Evolutionary conservation across 2,797 vertebrate genomes (phyloP), one percentile per base, ranked within the genome.

Genomic region (Sciurus vulgaris): DNA sequence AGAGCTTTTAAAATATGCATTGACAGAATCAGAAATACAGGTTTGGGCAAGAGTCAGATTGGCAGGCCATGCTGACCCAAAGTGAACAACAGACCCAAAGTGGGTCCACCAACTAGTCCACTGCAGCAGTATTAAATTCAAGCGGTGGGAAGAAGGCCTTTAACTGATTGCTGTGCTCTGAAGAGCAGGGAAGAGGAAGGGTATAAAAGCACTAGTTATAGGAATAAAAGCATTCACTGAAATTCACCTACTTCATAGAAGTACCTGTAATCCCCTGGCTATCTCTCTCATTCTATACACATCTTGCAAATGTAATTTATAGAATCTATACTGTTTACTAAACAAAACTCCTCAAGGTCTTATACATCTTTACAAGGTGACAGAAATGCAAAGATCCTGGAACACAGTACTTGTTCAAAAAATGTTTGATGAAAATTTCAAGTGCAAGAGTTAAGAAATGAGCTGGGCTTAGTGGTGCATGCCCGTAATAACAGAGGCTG

Each of bases 261-360:
- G n/a, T 2, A 30, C 72, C 51, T 2, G 14, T 1, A 38, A 83
- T 11, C 65, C 63, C 41, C 2, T 0, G 1, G 8, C 9, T 9
- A 20, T 7, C 35, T 56, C 61, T 33, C 61, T 56, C 61, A 65
- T 3, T 35, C 72, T 38, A 74, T 28, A 87, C 0, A 44, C 6
- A 38, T 4, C 47, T 20, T 44, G 5, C 44, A 22, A 69, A 33
- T 12, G 3, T 15, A 17, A 72, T 20, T 38, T 35, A 56, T 4
- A 63, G 26, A 41, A 20, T 41, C 17, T 33, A 13, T 20, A 26
- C 51, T 3, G 70, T 38, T 72, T 67, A 38, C 41, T 47, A 28
- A 86, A 41, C 54, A 15, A 61, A 44, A 26, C 28, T 41, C 67
- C 35, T 78, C 83, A 38, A 70, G 17, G 15, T 33, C 74, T 56